Evolutionary conservation across 1,140 invertebrate species (phyloP).

Genomic region (Zelostemma sp.): DNA sequence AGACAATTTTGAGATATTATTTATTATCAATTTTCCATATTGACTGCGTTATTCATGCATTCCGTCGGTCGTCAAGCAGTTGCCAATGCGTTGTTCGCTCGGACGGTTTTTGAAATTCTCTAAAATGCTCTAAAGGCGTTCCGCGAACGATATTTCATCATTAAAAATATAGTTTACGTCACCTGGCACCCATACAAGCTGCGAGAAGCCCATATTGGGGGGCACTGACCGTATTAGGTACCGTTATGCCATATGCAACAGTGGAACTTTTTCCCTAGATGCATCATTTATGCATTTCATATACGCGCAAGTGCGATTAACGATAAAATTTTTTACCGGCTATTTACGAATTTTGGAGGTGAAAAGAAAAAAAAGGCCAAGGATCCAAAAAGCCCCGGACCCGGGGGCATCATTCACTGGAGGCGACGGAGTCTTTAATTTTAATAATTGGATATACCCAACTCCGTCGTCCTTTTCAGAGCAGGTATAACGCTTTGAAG

Average conservation of each 20-base stretch:
- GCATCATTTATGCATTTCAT: conserved; percentile 5
- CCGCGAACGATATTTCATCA: too few species aligned
- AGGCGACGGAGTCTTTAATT: conserved; percentile 49
- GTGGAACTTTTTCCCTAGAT: not conserved
- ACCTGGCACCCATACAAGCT: too few species aligned
- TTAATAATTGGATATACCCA: conserved; percentile 46
- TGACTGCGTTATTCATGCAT: not conserved
- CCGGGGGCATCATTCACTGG: conserved; percentile 26
- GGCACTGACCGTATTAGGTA: too few species aligned
- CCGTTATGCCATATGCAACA: not conserved
- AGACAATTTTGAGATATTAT: conserved; percentile 20
- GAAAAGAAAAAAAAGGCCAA: not conserved
- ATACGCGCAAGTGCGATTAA: too few species aligned
- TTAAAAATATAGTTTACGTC: too few species aligned
- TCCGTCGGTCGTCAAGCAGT: not conserved
- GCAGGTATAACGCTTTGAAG: conserved; percentile 38
- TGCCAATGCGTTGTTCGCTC: too few species aligned
- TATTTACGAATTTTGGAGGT: not conserved
- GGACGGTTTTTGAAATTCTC: too few species aligned
- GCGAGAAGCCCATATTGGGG: too few species aligned
- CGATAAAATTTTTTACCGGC: too few species aligned
- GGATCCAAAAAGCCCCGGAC: not conserved
- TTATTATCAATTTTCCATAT: conserved; percentile 6
- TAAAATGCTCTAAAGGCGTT: too few species aligned
- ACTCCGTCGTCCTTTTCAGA: conserved; percentile 26